Evolutionary conservation across 1,140 invertebrate genomes (phyloP).

Genomic region (Pentalonia nigronervosa): DNA sequence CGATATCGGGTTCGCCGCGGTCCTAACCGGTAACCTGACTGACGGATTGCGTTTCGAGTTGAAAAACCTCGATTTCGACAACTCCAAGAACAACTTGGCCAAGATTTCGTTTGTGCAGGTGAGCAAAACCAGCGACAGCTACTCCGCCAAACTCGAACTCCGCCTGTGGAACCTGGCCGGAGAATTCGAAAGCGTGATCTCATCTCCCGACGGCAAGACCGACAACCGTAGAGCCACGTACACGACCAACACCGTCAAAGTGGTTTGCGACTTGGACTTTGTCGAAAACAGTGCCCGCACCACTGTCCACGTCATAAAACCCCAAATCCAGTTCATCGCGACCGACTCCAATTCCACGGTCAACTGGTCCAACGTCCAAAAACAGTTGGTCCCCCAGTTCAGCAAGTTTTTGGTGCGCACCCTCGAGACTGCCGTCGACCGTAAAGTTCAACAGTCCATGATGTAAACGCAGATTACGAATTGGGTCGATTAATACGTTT

Average conservation of each 20-base stretch:
- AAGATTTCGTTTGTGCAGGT: not conserved
- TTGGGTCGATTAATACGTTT: not conserved
- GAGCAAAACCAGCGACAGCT: not conserved
- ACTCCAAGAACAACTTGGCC: not conserved
- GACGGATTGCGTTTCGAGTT: not conserved
- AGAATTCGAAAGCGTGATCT: not conserved
- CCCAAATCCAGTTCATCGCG: not conserved
- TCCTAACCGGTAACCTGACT: not conserved
- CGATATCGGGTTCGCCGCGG: no score
- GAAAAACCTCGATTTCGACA: not conserved
- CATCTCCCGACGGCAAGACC: not conserved
- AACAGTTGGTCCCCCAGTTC: not conserved
- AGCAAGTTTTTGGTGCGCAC: not conserved
- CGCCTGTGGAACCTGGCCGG: not conserved
- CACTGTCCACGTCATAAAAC: not conserved
- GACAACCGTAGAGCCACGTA: not conserved
- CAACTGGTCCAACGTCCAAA: not conserved
- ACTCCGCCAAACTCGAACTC: not conserved
- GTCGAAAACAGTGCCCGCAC: not conserved
- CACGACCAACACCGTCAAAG: not conserved
- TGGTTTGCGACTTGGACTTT: not conserved
- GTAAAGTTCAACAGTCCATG: not conserved
- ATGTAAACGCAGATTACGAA: not conserved
- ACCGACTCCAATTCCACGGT: not conserved
- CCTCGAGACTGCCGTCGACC: not conserved